These are phyloP conservation scores for Nemopilema nomurai DNA, from an alignment of 30 jellyfish, hydroid and myxozoan genomes.

Conservation along the genomic window DNA sequence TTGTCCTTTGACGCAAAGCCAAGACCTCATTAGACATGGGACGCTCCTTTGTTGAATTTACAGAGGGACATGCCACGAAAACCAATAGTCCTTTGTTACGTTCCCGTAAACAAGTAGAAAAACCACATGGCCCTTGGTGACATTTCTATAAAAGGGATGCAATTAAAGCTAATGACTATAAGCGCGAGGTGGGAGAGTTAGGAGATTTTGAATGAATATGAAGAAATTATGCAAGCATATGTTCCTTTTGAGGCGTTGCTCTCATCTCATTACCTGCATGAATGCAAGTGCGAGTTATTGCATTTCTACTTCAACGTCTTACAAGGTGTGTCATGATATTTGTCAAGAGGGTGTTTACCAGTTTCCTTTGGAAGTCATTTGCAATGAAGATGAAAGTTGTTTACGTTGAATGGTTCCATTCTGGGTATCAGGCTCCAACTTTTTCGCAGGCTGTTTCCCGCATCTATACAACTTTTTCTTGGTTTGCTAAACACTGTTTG, in stretches of 20 bases:
- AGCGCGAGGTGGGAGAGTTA: background rate
- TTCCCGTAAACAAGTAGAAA: background rate
- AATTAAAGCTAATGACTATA: background rate
- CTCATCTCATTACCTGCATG: too few relatives aligned
- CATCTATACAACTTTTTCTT: background rate
- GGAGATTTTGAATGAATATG: background rate
- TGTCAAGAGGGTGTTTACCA: background rate
- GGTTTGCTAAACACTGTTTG: background rate
- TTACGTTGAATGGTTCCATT: background rate
- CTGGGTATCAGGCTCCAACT: background rate
- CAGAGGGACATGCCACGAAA: background rate
- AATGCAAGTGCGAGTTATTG: background rate
- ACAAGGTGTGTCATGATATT: background rate
- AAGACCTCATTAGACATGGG: background rate
- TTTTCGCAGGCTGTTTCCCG: background rate
- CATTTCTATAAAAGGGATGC: background rate
- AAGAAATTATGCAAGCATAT: background rate
- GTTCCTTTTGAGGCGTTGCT: background rate
- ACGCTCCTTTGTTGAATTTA: background rate
- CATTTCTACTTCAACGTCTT: background rate
- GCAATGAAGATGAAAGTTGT: too few relatives aligned
- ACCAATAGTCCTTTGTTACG: background rate
- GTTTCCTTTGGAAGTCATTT: background rate
- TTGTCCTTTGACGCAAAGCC: background rate
- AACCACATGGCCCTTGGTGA: background rate